Conservation (phyloP, 2,797 vertebrate species). For the Muscicapa comitata region DNA sequence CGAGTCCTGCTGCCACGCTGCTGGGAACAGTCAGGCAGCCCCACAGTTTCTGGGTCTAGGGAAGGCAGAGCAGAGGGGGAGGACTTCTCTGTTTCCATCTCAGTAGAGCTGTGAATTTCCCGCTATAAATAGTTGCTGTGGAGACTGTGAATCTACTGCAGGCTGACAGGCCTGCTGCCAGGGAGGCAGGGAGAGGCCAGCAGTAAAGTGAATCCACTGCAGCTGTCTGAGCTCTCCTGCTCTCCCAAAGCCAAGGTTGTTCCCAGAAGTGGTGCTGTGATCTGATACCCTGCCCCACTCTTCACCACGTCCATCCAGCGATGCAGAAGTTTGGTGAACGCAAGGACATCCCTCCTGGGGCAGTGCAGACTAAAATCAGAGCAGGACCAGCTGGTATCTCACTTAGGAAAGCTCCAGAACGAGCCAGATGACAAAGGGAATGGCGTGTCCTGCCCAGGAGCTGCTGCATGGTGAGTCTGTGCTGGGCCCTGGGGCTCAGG, state of each 20-base stretch:
- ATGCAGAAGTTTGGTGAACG: neutral
- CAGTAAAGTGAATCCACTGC: constrained; percentile 38
- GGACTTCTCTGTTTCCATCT: constrained; percentile 28
- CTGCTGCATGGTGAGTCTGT: neutral
- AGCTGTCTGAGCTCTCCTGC: constrained; percentile 56
- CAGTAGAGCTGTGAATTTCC: constrained; percentile 17
- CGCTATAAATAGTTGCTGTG: constrained; percentile 65
- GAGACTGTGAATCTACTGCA: constrained; percentile 7
- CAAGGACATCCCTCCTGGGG: neutral
- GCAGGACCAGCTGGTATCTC: neutral
- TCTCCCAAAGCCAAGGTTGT: constrained; percentile 11
- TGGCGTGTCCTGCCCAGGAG: neutral
- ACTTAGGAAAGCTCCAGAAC: neutral
- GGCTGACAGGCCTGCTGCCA: constrained; percentile 38
- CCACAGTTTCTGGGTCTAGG: neutral
- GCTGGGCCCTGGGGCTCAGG: neutral
- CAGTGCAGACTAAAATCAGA: constrained; percentile 1
- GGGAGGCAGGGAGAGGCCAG: constrained; percentile 22
- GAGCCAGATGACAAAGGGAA: neutral
- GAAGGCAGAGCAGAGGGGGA: neutral
- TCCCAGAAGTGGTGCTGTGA: constrained; percentile 45
- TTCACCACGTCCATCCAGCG: neutral
- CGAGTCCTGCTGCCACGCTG: fast-evolving
- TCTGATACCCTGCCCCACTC: constrained; percentile 34
- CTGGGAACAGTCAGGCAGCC: neutral